These are phyloP conservation scores for Diploscapter pachys DNA, from an alignment of 1,140 invertebrate genomes.

Conservation along the genomic window DNA sequence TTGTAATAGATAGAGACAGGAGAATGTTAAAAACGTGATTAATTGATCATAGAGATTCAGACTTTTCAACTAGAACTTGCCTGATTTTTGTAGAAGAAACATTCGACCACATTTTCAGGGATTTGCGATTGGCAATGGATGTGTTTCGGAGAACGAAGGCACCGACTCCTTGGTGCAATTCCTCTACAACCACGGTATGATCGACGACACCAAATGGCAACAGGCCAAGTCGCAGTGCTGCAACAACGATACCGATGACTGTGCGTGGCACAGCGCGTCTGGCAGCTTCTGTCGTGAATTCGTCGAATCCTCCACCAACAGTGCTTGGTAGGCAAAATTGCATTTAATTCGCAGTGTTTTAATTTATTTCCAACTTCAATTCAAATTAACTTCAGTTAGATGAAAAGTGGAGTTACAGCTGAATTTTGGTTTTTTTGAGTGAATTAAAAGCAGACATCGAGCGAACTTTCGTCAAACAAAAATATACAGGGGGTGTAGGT, in stretches of 20 bases:
- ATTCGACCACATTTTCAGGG: conserved; percentile 4
- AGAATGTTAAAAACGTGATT: no score
- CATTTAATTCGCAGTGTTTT: not conserved
- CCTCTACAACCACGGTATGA: conserved; percentile 33
- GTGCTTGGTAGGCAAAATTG: conserved; percentile 22
- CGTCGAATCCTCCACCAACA: conserved; percentile 28
- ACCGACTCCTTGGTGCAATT: conserved; percentile 37
- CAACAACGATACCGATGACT: conserved; percentile 37
- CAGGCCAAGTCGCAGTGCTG: conserved; percentile 31
- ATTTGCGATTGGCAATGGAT: conserved; percentile 42
- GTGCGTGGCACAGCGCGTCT: conserved; percentile 33
- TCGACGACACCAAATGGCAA: conserved; percentile 37
- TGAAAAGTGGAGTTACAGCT: no score
- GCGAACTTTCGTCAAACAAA: not conserved
- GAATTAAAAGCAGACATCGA: not conserved
- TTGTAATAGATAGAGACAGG: no score
- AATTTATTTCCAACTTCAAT: no score
- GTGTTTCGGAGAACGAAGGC: conserved; percentile 33
- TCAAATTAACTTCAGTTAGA: no score
- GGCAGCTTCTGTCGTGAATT: conserved; percentile 31
- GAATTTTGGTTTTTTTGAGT: not conserved
- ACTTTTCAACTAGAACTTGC: no score
- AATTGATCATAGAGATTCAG: no score
- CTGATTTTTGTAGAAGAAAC: no score
- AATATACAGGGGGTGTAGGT: not conserved